Evolutionary conservation across 2,797 vertebrate species (phyloP), one percentile per base, ranked within the genome.

Genomic region (Schizothorax lantsangensis): DNA sequence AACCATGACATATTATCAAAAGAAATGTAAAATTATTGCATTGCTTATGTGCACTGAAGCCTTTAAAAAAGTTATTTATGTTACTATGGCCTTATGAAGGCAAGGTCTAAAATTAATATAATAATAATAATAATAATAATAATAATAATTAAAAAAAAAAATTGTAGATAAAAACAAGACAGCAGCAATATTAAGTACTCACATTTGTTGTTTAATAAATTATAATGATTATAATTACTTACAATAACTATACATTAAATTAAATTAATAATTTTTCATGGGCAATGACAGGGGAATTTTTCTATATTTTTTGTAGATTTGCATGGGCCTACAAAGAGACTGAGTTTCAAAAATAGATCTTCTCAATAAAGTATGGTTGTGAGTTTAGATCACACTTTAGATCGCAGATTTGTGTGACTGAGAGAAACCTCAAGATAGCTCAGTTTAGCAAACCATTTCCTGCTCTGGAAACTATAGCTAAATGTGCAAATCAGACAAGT

Each of bases 351-450:
- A 72, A 19, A 71, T 30, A 26, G 52, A 43, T 23, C 45, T 9
- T 1, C 15, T 33, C 1, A 68, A 36, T 36, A 36, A 38, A 14
- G 0, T 0, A 59, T 21, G 40, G 2, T 36, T 69, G 45, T 26
- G 23, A 83, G 49, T 57, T 73, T 26, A 72, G 17, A 73, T 83
- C 52, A 45, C 10, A 45, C 6, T 49, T 66, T 21, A 49, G 59
- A 81, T 33, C 6, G 23, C 30, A 73, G 8, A 30, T 73, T 23
- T 21, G n/a, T 40, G 80, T 45, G 52, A 38, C n/a, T 74, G 10
- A 83, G 54, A 30, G 10, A 83, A 73, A 83, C 81, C 68, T 43
- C 68, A 72, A 73, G 68, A 43, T 57, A 38, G 21, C 26, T 72
- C n/a, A 72, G n/a, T 30, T 72, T 57, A 73, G 19, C 10, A 59